These are phyloP conservation scores for Scaeva pyrastri DNA, from an alignment of 2,888 invertebrate genomes.

Conservation along the genomic window DNA sequence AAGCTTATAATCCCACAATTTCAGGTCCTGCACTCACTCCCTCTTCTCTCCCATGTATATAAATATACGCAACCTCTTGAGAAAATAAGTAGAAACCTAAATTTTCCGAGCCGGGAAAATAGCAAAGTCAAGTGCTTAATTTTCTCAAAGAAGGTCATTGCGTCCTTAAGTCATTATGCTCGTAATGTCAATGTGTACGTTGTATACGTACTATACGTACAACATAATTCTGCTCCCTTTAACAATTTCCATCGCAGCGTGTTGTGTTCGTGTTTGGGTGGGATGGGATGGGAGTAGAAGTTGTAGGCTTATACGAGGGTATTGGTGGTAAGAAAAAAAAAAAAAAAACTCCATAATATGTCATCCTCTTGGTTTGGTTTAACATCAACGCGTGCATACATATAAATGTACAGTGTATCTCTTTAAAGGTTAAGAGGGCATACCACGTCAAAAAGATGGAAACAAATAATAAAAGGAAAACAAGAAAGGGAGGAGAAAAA, in stretches of 20 bases:
- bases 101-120: constrained; percentile 22
- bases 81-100: constrained; percentile 18
- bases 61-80: not conserved
- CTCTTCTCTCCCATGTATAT: not conserved
- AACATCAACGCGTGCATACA: constrained; percentile 30
- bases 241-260: constrained; percentile 6
- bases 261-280: too few relatives aligned
- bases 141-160: constrained; percentile 72
- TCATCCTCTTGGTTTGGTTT: constrained; percentile 44
- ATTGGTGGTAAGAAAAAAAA: constrained; percentile 17
- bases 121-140: constrained; percentile 72
- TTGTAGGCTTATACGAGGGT: too few relatives aligned
- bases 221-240: constrained; percentile 19
- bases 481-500: constrained; percentile 17
- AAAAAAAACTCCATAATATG: constrained; percentile 30
- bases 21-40: too few relatives aligned
- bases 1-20: not conserved
- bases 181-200: too few relatives aligned
- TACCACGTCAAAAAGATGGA: constrained; percentile 62
- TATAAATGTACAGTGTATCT: too few relatives aligned
- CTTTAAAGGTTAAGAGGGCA: constrained; percentile 71
- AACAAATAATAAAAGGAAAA: constrained; percentile 56
- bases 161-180: constrained; percentile 60
- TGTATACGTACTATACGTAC: constrained; percentile 9
- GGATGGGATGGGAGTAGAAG: too few relatives aligned